Base-by-base conservation (phyloP, 2,113 vertebrate species). In the Oplegnathus fasciatus region DNA sequence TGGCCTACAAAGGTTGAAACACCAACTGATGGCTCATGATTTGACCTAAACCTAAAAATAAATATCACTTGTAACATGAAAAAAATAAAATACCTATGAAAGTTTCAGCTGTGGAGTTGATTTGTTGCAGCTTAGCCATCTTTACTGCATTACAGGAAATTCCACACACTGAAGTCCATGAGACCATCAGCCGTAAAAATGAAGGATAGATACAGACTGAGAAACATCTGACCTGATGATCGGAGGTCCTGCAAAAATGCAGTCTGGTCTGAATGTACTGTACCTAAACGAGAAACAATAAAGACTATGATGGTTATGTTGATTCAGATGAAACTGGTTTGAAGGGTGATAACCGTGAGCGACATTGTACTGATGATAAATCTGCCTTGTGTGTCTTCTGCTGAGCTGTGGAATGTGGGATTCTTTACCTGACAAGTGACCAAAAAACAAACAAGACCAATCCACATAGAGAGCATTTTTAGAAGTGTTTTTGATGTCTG, bases 61-160 rank as follows among this genome's bases (percentile, higher is more conserved):
- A 52, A 79, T 70, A 72, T 74, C 17, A 34, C 9, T 58, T 78
- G 30, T 44, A 74, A 57, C 34, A 61, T 46, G 37, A 28, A 70
- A 48, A 76, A 42, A 14, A 66, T 37, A 60, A 34, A 10, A 2
- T 11, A 8, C 2, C 46, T 37, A 44, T 57, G 58, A 50, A 70
- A 17, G 50, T 70, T 80, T 67, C 32, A 75, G 72, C 57, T 42
- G 26, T 76, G 55, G 52, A 73, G 54, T 34, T 82, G 68, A 89
- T 90, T 82, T 80, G 75, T 82, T 77, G 76, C 74, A 90, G 87
- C 62, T 22, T 9, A 55, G n/a, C 66, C 65, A 83, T 87, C 81
- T 85, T 85, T 74, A 74, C 52, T 78, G 65, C 54, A 76, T 86
- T 84, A 73, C 85, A 85, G 88, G 78, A 90, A 86, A 91, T 87